Conservation (phyloP, 2,113 vertebrate genomes). For the Bubo bubo region DNA sequence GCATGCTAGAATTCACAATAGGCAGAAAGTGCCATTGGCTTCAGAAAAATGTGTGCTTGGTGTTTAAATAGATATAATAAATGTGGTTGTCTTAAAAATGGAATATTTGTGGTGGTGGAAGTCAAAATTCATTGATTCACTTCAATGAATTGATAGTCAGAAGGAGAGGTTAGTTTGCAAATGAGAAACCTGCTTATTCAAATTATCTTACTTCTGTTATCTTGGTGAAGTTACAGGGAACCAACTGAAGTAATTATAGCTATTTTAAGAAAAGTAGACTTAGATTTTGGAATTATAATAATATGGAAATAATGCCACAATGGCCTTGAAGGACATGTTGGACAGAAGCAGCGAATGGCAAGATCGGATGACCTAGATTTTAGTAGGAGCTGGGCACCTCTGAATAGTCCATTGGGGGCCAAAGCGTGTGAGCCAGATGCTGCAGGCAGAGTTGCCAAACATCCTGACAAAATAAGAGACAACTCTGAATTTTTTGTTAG, state of each 20-base stretch:
- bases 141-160: background rate
- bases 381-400: background rate
- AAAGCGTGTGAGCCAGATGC: background rate
- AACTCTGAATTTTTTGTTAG: background rate
- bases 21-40: background rate
- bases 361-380: background rate
- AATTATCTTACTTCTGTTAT: background rate
- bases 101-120: background rate
- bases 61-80: background rate
- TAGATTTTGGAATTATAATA: background rate
- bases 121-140: background rate
- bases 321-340: background rate
- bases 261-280: background rate
- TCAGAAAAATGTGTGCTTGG: background rate
- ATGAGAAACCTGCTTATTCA: background rate
- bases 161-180: background rate
- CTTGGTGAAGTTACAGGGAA: background rate
- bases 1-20: background rate
- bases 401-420: background rate
- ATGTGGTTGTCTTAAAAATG: background rate
- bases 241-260: background rate
- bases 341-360: background rate
- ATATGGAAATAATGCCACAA: background rate
- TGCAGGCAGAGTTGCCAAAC: background rate
- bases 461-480: background rate